Conservation (phyloP, 2,113 vertebrate genomes). For the Sialia sialis region DNA sequence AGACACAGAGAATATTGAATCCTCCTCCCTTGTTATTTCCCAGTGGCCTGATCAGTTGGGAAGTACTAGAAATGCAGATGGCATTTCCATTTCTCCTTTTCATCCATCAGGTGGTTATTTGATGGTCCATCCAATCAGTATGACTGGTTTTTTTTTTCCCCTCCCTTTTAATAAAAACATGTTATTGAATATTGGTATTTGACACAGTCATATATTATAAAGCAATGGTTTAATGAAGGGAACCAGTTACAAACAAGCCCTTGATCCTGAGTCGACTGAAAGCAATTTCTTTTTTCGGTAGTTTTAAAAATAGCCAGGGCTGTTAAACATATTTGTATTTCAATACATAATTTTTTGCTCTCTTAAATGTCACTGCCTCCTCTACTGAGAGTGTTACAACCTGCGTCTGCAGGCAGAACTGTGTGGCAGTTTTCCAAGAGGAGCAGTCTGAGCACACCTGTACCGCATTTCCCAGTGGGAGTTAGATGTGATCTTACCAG, state of each 20-base stretch:
- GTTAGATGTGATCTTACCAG: background rate
- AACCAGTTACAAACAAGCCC: background rate
- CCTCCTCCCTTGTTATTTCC: background rate
- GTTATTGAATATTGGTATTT: background rate
- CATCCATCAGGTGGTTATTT: background rate
- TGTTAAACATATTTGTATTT: background rate
- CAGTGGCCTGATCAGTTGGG: background rate
- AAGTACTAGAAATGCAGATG: background rate
- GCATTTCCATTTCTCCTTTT: slow-evolving; percentile 8
- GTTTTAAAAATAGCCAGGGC: background rate
- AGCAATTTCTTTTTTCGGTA: background rate
- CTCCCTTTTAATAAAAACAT: background rate
- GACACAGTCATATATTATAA: background rate
- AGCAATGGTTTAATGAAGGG: background rate
- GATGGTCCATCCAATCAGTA: background rate
- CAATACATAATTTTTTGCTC: background rate
- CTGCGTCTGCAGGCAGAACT: background rate
- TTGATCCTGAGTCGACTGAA: background rate
- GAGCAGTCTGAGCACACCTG: background rate
- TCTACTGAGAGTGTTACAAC: background rate
- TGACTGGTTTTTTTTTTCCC: background rate
- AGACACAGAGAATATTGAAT: background rate
- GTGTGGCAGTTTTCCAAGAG: background rate
- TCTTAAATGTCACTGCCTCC: background rate
- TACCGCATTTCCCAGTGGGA: background rate